phyloP scores from a whole-genome alignment of 1,140 invertebrate genomes.

The Artemia franciscana region DNA sequence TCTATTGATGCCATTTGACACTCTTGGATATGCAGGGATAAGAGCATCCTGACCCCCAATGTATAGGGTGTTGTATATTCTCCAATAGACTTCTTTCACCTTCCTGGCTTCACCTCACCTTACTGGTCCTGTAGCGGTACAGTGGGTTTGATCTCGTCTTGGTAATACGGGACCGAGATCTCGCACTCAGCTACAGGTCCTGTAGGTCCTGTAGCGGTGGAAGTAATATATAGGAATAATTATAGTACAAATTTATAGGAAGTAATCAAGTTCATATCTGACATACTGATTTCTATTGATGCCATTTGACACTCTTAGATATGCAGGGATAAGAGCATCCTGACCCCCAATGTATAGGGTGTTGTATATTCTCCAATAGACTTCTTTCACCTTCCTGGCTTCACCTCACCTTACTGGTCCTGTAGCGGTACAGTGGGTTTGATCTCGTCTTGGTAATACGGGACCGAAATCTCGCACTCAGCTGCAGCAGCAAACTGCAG shows the following conservation, averaged over 20 bases:
- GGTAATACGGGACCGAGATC: too few relatives aligned
- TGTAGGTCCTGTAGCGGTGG: too few relatives aligned
- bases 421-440: too few relatives aligned
- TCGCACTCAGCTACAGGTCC: too few relatives aligned
- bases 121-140: too few relatives aligned
- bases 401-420: too few relatives aligned
- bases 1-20: conserved; percentile 81
- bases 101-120: too few relatives aligned
- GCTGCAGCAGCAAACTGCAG: too few relatives aligned
- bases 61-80: conserved; percentile 97
- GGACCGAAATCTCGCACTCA: too few relatives aligned
- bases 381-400: conserved; percentile 95
- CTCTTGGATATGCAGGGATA: conserved; percentile 87
- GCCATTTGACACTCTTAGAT: conserved; percentile 82
- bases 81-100: conserved; percentile 98
- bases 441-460: too few relatives aligned
- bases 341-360: conserved; percentile 96
- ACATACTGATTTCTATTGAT: conserved; percentile 85
- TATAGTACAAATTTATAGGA: conserved; percentile 47
- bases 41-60: conserved; percentile 96
- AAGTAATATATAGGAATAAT: too few relatives aligned
- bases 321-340: conserved; percentile 91
- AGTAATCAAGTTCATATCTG: conserved; percentile 89
- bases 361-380: conserved; percentile 99
- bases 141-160: too few relatives aligned